Conservation (phyloP, 2,888 invertebrate species). For the Drepana falcataria region DNA sequence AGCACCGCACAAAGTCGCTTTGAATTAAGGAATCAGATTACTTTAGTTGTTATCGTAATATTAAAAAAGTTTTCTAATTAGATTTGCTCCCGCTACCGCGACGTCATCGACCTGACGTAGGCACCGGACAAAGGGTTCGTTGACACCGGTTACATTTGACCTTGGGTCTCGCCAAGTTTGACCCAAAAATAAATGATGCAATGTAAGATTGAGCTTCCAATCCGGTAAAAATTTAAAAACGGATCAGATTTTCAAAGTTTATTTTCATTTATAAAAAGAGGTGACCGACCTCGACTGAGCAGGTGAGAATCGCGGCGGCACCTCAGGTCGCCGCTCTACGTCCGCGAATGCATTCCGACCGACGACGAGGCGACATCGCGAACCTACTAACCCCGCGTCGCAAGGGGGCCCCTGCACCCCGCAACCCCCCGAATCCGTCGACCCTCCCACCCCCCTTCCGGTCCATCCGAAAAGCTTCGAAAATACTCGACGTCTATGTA, state of each 20-base stretch:
- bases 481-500: constrained; percentile 65
- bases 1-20: constrained; percentile 28
- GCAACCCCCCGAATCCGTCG: constrained; percentile 69
- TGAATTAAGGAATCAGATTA: constrained; percentile 3
- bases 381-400: constrained; percentile 77
- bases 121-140: constrained; percentile 69
- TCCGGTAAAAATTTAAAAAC: constrained; percentile 19
- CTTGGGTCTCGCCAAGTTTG: constrained; percentile 64
- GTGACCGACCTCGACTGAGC: constrained; percentile 56
- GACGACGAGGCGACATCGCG: constrained; percentile 76
- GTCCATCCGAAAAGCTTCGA: constrained; percentile 72
- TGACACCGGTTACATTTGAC: constrained; percentile 70
- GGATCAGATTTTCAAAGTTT: constrained; percentile 21
- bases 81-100: constrained; percentile 47
- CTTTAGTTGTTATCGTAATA: background rate
- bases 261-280: constrained; percentile 42
- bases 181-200: constrained; percentile 48
- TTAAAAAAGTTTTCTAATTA: constrained; percentile 14
- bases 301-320: constrained; percentile 70
- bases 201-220: constrained; percentile 19
- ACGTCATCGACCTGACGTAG: constrained; percentile 73
- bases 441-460: constrained; percentile 65
- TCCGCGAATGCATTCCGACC: constrained; percentile 78
- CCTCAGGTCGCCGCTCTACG: constrained; percentile 76
- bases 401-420: constrained; percentile 71